These are phyloP conservation scores for Prosapia bicincta DNA, from an alignment of 2,888 invertebrate species.

Conservation along the genomic window DNA sequence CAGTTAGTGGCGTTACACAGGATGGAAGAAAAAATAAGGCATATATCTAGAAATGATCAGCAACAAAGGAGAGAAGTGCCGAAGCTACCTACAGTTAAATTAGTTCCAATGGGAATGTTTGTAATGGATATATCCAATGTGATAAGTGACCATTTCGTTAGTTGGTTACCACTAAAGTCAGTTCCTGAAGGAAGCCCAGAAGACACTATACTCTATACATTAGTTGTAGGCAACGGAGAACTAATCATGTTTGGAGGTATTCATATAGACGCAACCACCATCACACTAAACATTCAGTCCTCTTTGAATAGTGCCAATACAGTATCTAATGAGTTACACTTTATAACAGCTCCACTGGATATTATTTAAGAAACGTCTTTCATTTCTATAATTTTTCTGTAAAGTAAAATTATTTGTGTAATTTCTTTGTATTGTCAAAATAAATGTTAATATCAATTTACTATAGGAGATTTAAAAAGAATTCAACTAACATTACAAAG, in stretches of 20 bases:
- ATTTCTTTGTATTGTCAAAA: too few relatives aligned
- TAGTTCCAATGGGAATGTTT: conserved; percentile 70
- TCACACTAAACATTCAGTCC: conserved; percentile 30
- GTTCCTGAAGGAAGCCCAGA: conserved; percentile 72
- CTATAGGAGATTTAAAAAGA: too few relatives aligned
- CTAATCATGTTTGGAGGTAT: conserved; percentile 96
- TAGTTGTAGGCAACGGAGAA: conserved; percentile 88
- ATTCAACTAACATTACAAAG: too few relatives aligned
- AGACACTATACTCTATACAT: conserved; percentile 84
- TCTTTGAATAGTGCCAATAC: conserved; percentile 53
- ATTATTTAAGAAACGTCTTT: conserved; percentile 14
- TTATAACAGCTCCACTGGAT: conserved; percentile 60
- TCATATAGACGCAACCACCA: conserved; percentile 59
- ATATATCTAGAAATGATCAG: conserved; percentile 44
- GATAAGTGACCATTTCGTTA: conserved; percentile 60
- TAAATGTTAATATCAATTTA: too few relatives aligned
- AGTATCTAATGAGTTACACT: conserved; percentile 74
- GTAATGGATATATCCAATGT: conserved; percentile 79
- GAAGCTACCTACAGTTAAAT: conserved; percentile 54
- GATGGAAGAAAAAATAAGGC: conserved; percentile 60
- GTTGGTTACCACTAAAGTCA: conserved; percentile 67
- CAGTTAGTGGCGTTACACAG: conserved; percentile 58
- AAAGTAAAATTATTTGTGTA: too few relatives aligned
- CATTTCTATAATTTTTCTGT: too few relatives aligned
- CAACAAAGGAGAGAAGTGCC: conserved; percentile 46